Percentiles rank a stretch among this genome's conserved stretches.
Conservation (phyloP, 2,113 vertebrate species). For the Percopsis transmontana region DNA sequence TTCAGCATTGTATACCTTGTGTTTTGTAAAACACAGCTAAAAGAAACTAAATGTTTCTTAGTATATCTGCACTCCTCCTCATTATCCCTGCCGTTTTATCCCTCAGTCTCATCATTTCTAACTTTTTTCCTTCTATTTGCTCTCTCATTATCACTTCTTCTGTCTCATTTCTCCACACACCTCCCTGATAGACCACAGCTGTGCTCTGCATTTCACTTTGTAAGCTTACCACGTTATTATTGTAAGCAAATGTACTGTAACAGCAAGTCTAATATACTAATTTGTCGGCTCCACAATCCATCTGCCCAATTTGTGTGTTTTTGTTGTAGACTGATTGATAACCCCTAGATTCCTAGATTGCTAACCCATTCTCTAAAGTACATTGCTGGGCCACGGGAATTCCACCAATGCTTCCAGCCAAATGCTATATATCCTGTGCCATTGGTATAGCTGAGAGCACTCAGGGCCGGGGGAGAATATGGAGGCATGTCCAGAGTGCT, state of each 20-base stretch:
- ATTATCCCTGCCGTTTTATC: conserved; percentile 12
- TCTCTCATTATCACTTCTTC: conserved; percentile 2
- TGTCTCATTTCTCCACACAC: background rate
- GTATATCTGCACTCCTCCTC: background rate
- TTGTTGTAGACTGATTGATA: background rate
- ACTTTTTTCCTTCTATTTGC: background rate
- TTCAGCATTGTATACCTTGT: background rate
- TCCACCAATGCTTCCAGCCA: conserved; percentile 6
- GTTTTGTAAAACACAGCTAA: conserved; percentile 12
- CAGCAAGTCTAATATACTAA: no score
- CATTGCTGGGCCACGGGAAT: conserved; percentile 13
- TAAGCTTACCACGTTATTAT: conserved; percentile 4
- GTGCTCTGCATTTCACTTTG: background rate
- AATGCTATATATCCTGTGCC: conserved; percentile 16
- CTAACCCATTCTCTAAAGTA: background rate
- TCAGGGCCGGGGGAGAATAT: conserved; percentile 23
- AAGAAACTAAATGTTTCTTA: conserved; percentile 1
- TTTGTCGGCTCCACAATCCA: background rate
- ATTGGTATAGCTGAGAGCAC: conserved; percentile 3
- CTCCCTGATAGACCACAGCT: background rate
- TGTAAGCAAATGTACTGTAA: conserved; percentile 1
- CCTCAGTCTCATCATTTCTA: conserved; percentile 10
- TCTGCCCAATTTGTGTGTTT: conserved; percentile 1
- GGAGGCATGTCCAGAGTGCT: conserved; percentile 30
- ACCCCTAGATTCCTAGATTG: conserved; percentile 9